Percentiles rank a stretch among this genome's conserved stretches.
Evolutionary conservation across 2,113 vertebrate genomes (phyloP).

Genomic region (Pachyramphus minor): DNA sequence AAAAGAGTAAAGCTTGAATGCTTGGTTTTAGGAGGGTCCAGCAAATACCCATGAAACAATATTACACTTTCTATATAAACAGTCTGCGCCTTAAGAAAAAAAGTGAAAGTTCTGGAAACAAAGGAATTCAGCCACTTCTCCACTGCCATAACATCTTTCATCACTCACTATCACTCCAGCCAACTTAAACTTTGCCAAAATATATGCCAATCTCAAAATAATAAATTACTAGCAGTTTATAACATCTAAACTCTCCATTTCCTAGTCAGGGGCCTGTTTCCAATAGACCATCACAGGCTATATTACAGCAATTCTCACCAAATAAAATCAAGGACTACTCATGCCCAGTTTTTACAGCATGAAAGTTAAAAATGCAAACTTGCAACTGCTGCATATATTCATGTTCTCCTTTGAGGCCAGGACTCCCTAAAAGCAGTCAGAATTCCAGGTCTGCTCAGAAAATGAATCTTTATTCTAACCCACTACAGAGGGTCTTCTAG

Average conservation of each 20-base stretch:
- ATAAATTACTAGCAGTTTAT: slow-evolving; percentile 36
- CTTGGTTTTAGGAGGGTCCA: slow-evolving; percentile 19
- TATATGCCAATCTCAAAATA: slow-evolving; percentile 55
- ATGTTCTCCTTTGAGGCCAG: not conserved
- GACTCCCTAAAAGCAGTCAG: not conserved
- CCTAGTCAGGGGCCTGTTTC: slow-evolving; percentile 20
- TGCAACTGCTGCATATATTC: not conserved
- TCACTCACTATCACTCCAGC: slow-evolving; percentile 42
- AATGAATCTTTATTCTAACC: not conserved
- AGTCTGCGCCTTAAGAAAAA: slow-evolving; percentile 22
- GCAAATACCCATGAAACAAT: slow-evolving; percentile 44
- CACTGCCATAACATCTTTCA: slow-evolving; percentile 41
- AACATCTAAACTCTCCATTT: slow-evolving; percentile 28
- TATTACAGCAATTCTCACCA: not conserved
- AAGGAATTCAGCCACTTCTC: slow-evolving; percentile 50
- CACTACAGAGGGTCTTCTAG: not conserved
- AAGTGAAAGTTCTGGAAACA: slow-evolving; percentile 42
- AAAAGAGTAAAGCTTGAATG: slow-evolving; percentile 1
- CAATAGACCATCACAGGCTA: not conserved
- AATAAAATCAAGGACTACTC: not conserved
- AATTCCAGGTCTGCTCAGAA: not conserved
- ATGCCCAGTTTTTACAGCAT: not conserved
- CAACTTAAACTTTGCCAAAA: slow-evolving; percentile 48
- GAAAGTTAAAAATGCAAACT: not conserved
- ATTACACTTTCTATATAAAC: slow-evolving; percentile 50